These are phyloP conservation scores for Eulemur macaco DNA, from an alignment of 2,113 vertebrate species.

Conservation along the genomic window DNA sequence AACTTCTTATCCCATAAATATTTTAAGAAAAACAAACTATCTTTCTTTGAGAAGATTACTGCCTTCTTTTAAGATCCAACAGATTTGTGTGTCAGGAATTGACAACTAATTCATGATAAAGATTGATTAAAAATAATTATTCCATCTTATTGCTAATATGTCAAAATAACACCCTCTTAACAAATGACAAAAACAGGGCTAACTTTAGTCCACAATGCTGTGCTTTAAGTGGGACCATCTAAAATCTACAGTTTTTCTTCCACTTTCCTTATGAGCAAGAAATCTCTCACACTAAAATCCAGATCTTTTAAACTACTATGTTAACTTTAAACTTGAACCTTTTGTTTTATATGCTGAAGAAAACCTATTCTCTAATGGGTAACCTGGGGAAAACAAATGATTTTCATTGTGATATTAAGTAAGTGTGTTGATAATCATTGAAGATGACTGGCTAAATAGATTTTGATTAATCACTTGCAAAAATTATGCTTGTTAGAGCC, in stretches of 20 bases:
- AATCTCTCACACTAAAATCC: conserved; percentile 54
- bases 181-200: neutral
- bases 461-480: conserved; percentile 87
- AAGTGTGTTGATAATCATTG: conserved; percentile 84
- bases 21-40: neutral
- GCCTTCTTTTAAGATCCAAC: conserved; percentile 2
- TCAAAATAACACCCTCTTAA: neutral
- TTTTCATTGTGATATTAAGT: conserved; percentile 84
- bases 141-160: neutral
- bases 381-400: conserved; percentile 62
- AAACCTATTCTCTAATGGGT: conserved; percentile 72
- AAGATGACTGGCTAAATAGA: conserved; percentile 84
- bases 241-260: conserved; percentile 68
- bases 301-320: neutral
- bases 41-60: neutral
- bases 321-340: neutral
- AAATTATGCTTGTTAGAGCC: conserved; percentile 84
- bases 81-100: neutral
- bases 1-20: neutral
- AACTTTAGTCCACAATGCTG: neutral
- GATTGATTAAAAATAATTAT: conserved; percentile 23
- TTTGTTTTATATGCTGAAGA: conserved; percentile 67
- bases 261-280: conserved; percentile 36
- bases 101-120: conserved; percentile 13
- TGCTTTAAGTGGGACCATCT: neutral